phyloP scores from a whole-genome alignment of 2,888 invertebrate genomes.

The Nezara viridula region DNA sequence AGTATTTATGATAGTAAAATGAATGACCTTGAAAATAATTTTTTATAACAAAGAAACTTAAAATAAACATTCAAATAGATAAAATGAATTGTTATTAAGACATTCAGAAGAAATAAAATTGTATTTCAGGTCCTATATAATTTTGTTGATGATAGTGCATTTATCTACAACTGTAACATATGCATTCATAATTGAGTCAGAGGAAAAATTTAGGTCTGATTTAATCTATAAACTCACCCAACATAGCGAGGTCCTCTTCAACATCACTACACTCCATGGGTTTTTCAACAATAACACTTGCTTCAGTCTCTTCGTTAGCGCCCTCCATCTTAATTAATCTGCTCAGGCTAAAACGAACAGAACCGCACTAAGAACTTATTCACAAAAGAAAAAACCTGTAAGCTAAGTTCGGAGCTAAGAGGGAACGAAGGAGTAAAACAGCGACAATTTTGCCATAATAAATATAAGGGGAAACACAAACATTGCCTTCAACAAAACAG shows the following conservation, averaged over 20 bases:
- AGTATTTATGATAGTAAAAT: background rate
- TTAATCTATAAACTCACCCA: constrained; percentile 19
- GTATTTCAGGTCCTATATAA: background rate
- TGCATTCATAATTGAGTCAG: background rate
- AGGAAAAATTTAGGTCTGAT: background rate
- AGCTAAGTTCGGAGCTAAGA: background rate
- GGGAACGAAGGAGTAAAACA: background rate
- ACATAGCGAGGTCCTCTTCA: constrained; percentile 60
- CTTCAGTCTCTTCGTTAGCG: constrained; percentile 43
- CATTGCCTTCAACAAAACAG: constrained; percentile 7
- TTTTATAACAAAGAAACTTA: background rate
- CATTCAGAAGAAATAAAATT: background rate
- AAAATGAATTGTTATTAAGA: background rate
- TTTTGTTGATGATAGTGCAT: background rate
- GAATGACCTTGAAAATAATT: constrained; percentile 35
- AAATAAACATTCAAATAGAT: constrained; percentile 19
- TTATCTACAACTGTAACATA: background rate
- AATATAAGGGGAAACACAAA: constrained; percentile 23
- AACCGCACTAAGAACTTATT: background rate
- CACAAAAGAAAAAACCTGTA: background rate
- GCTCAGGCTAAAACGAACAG: background rate
- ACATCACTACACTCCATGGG: constrained; percentile 64
- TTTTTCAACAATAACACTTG: constrained; percentile 59
- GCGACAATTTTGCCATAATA: constrained; percentile 9
- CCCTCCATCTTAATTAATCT: constrained; percentile 58